Evolutionary conservation across 2,888 invertebrate genomes (phyloP).

Genomic region (Hirtodrosophila histrioides): DNA sequence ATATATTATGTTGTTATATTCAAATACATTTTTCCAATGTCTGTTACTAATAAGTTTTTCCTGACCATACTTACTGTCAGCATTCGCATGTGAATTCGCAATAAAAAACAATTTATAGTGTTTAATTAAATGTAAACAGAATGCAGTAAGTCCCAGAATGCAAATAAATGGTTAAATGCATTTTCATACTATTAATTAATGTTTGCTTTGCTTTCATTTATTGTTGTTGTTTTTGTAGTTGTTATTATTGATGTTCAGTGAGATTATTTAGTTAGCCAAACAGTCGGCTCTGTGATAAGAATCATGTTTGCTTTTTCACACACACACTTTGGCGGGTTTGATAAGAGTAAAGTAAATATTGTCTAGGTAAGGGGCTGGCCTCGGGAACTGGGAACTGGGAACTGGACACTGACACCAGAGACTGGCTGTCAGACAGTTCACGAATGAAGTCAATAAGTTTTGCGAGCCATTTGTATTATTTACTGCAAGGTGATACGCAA

Average conservation of each 20-base stretch:
- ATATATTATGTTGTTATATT: no score
- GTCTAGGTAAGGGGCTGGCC: conserved; percentile 29
- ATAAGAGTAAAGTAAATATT: conserved; percentile 39
- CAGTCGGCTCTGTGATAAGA: conserved; percentile 29
- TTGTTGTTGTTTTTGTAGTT: conserved; percentile 5
- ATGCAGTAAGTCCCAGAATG: conserved; percentile 2
- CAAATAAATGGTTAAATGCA: conserved; percentile 33
- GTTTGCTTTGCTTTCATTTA: conserved; percentile 13
- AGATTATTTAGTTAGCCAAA: conserved; percentile 30
- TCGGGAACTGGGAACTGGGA: conserved; percentile 33
- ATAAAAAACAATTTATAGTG: conserved; percentile 14
- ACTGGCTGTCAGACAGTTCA: conserved; percentile 12
- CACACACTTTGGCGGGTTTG: not conserved
- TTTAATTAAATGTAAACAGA: conserved; percentile 42
- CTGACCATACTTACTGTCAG: not conserved
- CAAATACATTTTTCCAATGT: no score
- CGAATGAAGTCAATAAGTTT: conserved; percentile 39
- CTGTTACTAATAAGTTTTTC: no score
- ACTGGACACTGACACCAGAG: conserved; percentile 32
- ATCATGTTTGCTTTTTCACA: conserved; percentile 34
- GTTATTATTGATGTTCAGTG: conserved; percentile 18
- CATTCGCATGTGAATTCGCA: not conserved
- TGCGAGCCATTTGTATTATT: conserved; percentile 22
- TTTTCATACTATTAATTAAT: conserved; percentile 35
- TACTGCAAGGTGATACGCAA: conserved; percentile 30